These are phyloP conservation scores for Denticeps clupeoides DNA, from an alignment of 2,797 vertebrate species.

Conservation along the genomic window DNA sequence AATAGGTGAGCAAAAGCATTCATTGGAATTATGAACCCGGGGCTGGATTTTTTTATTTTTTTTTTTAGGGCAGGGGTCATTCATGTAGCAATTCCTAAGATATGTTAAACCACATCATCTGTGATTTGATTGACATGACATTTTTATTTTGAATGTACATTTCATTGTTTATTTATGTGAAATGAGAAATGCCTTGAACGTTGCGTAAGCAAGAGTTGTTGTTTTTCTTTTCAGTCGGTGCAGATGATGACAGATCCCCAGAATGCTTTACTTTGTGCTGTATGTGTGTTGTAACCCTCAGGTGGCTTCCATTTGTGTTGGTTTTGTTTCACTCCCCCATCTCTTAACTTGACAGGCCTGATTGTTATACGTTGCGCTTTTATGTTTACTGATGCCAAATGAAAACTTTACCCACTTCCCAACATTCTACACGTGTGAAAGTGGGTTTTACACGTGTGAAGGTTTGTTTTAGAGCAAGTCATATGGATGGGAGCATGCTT, in stretches of 20 bases:
- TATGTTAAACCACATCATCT: constrained; percentile 21
- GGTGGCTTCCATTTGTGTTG: constrained; percentile 19
- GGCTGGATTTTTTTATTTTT: constrained; percentile 28
- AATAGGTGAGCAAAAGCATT: too few relatives aligned
- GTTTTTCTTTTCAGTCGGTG: constrained; percentile 6
- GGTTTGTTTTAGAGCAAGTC: too few relatives aligned
- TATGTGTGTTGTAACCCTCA: constrained; percentile 16
- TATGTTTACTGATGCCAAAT: background rate
- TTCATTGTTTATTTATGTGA: constrained; percentile 76
- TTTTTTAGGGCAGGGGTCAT: constrained; percentile 43
- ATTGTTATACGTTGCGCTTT: background rate
- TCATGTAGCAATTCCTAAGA: constrained; percentile 58
- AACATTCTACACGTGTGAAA: too few relatives aligned
- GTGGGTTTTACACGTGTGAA: too few relatives aligned
- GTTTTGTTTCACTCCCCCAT: too few relatives aligned
- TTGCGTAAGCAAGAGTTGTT: constrained; percentile 51
- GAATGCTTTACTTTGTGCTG: background rate
- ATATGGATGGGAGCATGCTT: too few relatives aligned
- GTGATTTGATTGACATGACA: constrained; percentile 27
- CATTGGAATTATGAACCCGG: too few relatives aligned
- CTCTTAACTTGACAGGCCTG: too few relatives aligned
- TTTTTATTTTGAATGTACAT: constrained; percentile 48
- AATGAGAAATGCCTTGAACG: constrained; percentile 55
- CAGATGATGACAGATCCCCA: background rate
- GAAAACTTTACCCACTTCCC: too few relatives aligned